phyloP scores from a whole-genome alignment of 2,888 invertebrate genomes.

The Horisme vitalbata region DNA sequence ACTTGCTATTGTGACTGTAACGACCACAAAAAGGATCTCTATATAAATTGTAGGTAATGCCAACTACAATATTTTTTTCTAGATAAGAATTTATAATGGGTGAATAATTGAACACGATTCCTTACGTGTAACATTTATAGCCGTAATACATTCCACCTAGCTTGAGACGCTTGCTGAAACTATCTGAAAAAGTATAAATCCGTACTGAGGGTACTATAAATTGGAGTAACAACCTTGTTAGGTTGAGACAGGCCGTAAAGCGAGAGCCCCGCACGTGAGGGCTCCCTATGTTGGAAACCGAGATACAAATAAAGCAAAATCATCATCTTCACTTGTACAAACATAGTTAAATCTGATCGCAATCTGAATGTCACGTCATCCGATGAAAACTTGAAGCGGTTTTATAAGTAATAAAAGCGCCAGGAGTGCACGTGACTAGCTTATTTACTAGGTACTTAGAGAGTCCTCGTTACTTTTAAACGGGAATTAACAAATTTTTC shows the following conservation, averaged over 20 bases:
- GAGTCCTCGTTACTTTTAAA: no score
- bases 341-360: not conserved
- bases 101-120: not conserved
- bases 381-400: no score
- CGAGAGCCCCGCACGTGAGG: slow-evolving; percentile 31
- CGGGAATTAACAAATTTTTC: no score
- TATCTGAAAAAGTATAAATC: slow-evolving; percentile 65
- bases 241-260: slow-evolving; percentile 56
- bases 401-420: no score
- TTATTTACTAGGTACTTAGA: no score
- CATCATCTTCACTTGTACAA: no score
- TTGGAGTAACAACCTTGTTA: slow-evolving; percentile 69
- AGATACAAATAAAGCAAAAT: slow-evolving; percentile 15
- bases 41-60: no score
- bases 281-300: slow-evolving; percentile 4
- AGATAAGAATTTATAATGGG: not conserved
- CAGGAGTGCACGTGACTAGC: no score
- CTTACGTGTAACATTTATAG: slow-evolving; percentile 17
- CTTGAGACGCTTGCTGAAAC: slow-evolving; percentile 41
- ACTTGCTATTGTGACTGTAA: no score
- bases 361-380: no score
- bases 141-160: slow-evolving; percentile 28
- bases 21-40: no score
- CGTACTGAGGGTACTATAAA: slow-evolving; percentile 67
- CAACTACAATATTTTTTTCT: not conserved